phyloP scores from a whole-genome alignment of 2,888 invertebrate species.

The Noctua comes region DNA sequence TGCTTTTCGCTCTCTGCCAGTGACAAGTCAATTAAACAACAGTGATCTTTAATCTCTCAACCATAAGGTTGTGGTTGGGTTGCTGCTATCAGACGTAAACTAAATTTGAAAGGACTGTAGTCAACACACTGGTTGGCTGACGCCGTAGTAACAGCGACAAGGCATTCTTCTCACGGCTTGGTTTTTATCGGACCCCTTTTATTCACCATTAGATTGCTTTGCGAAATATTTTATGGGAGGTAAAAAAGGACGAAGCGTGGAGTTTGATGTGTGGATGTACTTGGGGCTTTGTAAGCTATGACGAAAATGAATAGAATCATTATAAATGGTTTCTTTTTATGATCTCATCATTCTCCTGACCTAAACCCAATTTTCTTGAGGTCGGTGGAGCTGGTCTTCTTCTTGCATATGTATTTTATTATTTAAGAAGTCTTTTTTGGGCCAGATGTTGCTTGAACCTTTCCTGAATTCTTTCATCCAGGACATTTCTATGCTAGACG shows the following conservation, averaged over 20 bases:
- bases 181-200: constrained; percentile 43
- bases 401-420: too few species aligned
- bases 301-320: not conserved
- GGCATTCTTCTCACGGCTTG: constrained; percentile 53
- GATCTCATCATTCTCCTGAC: not conserved
- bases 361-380: not conserved
- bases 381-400: not conserved
- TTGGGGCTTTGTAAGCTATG: not conserved
- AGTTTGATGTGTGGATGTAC: constrained; percentile 22
- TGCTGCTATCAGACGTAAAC: not conserved
- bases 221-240: constrained; percentile 43
- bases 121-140: constrained; percentile 29
- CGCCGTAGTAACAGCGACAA: constrained; percentile 30
- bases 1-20: not conserved
- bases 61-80: not conserved
- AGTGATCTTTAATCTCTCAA: not conserved
- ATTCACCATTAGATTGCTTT: constrained; percentile 46
- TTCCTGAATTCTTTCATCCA: not conserved
- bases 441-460: not conserved
- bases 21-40: not conserved
- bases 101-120: not conserved
- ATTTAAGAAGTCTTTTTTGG: not conserved
- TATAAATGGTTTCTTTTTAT: not conserved
- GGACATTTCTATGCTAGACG: not conserved
- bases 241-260: constrained; percentile 26